A percentile compares a stretch with the other conserved stretches of the same genome.
phyloP scores from a whole-genome alignment of 2,888 invertebrate species.

The Tenthredo distinguenda region DNA sequence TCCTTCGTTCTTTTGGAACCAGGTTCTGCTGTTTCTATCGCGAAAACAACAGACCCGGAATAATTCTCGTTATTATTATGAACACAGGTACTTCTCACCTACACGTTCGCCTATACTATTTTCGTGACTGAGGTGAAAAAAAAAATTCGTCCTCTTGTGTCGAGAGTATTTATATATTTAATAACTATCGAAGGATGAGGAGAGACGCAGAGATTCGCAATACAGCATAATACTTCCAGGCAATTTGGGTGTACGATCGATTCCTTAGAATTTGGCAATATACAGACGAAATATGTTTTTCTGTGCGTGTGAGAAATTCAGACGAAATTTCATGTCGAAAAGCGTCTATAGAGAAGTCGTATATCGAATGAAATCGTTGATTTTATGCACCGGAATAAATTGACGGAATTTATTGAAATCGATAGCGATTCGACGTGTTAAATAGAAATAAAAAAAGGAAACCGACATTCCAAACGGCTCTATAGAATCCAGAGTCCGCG shows the following conservation, averaged over 20 bases:
- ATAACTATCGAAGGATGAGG: neutral
- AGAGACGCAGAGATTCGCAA: neutral
- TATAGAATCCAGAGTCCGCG: neutral
- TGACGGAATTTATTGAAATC: neutral
- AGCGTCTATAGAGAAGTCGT: neutral
- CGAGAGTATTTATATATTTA: neutral
- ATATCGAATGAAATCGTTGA: neutral
- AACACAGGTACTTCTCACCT: neutral
- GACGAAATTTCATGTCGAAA: neutral
- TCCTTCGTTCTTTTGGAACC: neutral
- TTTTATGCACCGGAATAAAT: neutral
- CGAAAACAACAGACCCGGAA: neutral
- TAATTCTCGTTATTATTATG: neutral
- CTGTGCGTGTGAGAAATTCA: too few relatives aligned
- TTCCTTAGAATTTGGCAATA: too few relatives aligned
- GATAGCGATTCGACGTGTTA: neutral
- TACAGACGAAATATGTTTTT: too few relatives aligned
- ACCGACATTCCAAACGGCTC: neutral
- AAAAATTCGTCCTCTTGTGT: neutral
- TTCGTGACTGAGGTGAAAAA: neutral
- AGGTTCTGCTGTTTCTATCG: neutral
- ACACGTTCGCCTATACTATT: neutral
- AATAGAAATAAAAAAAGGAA: neutral
- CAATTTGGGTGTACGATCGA: too few relatives aligned
- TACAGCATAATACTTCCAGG: neutral